Evolutionary conservation across 2,113 vertebrate genomes (phyloP).

Genomic region (Synodontis membranacea): DNA sequence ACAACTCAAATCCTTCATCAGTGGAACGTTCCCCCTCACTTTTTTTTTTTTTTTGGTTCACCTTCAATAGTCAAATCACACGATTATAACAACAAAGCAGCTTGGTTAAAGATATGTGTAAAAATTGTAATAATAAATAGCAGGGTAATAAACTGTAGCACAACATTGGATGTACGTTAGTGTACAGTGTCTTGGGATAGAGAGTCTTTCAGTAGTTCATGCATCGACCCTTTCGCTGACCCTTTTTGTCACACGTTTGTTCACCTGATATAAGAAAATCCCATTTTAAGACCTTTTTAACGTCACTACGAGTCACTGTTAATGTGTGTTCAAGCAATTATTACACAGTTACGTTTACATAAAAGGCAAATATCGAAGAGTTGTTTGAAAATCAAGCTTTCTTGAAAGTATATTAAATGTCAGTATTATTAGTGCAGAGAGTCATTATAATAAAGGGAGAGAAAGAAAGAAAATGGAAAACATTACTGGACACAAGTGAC

Average conservation of each 20-base stretch:
- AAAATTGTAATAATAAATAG: slow-evolving; percentile 21
- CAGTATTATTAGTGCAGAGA: background rate
- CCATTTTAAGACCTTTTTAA: background rate
- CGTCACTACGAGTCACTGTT: background rate
- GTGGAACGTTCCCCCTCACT: background rate
- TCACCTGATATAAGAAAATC: background rate
- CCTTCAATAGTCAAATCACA: background rate
- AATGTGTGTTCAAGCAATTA: background rate
- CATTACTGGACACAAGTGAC: background rate
- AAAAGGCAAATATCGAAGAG: background rate
- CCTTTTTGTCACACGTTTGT: background rate
- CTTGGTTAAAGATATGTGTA: background rate
- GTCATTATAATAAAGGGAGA: background rate
- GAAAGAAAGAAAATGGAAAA: background rate
- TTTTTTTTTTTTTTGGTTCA: background rate
- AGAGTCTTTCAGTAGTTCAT: slow-evolving; percentile 24
- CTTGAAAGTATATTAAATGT: background rate
- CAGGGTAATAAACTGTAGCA: slow-evolving; percentile 8
- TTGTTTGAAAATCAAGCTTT: background rate
- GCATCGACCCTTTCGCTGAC: slow-evolving; percentile 37
- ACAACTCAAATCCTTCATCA: background rate
- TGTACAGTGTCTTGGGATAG: background rate
- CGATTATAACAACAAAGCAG: slow-evolving; percentile 20
- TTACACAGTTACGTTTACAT: background rate
- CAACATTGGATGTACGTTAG: background rate